Evolutionary conservation across 2,797 vertebrate genomes (phyloP), one percentile per base, ranked within the genome.

Genomic region (Hapalemur alaotrensis): DNA sequence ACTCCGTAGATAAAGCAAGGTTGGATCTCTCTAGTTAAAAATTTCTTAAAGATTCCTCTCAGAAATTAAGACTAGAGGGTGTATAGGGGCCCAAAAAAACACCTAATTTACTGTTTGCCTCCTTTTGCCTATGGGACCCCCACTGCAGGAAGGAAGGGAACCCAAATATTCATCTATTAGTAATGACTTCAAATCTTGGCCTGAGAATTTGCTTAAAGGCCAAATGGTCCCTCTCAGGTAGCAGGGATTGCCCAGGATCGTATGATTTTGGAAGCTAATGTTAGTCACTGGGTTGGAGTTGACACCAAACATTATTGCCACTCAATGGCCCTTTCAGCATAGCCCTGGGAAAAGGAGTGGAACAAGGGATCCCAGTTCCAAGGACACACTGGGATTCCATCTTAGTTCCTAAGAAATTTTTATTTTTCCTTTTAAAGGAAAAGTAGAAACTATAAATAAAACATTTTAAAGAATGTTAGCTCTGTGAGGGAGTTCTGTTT

Each of bases 371-470:
- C 48, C 65, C 6, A 10, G 1, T 78, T 72, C 67, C 84, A 93
- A 48, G 4, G 43, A n/a, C 46, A 61, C 2, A 3, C 5, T 65
- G 13, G 38, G 72, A 72, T 82, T 70, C 32, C 8, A 67, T 70
- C 81, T 80, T 70, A 96, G 65, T 63, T 93, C 80, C 72, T 52
- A 75, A 81, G 59, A 92, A 78, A 57, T 28, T 79, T 86, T 88
- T 80, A 38, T 83, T 92, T 95, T 97, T 90, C 72, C 91, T 35
- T 13, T 30, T 93, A 52, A 79, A 86, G 57, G 57, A 96, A 96
- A 95, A 94, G 76, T 63, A 73, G 4, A 23, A 67, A 78, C 69
- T 96, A 63, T 96, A 87, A 92, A 91, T 61, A 69, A 10, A 87
- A 18, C 11, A 75, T 95, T 96, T 82, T 93, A 97, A 94, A 95